A percentile compares a stretch with the other conserved stretches of the same genome.
Evolutionary conservation across 37 sponge, comb jelly and placozoan species (phyloP).

Genomic region (Halichondria panicea): DNA sequence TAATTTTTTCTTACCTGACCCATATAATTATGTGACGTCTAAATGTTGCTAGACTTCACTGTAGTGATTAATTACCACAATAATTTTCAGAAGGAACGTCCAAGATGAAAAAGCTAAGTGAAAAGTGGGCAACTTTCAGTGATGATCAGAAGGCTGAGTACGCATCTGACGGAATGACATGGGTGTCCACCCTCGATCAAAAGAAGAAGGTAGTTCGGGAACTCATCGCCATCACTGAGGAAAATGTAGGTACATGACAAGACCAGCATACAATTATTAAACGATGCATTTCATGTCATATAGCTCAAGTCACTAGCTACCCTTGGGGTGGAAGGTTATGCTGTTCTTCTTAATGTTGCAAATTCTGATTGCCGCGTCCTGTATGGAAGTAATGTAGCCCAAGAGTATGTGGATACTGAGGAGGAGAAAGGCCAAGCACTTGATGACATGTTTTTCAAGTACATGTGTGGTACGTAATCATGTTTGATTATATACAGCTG

Average conservation of each 20-base stretch:
- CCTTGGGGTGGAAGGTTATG: conserved; percentile 12
- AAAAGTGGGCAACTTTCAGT: background rate
- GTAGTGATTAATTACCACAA: background rate
- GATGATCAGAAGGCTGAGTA: background rate
- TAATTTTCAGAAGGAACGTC: conserved; percentile 7
- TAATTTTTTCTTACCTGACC: too few species aligned
- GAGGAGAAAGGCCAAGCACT: conserved; percentile 1
- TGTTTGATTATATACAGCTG: too few species aligned
- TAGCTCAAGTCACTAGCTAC: conserved; percentile 10
- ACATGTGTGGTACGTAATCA: conserved; percentile 7
- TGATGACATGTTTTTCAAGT: conserved; percentile 4
- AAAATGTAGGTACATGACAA: conserved; percentile 1
- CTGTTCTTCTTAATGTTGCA: background rate
- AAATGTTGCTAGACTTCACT: too few species aligned
- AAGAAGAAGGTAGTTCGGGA: conserved; percentile 8
- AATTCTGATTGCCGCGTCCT: conserved; percentile 15
- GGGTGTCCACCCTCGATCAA: conserved; percentile 6
- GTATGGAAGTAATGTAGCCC: background rate
- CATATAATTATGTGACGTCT: too few species aligned
- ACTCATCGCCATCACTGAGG: background rate
- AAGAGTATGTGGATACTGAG: conserved; percentile 4
- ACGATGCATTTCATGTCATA: background rate
- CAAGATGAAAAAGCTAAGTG: conserved; percentile 2
- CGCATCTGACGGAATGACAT: background rate
- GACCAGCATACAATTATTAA: background rate